Evolutionary conservation across 1,140 invertebrate species (phyloP), one percentile per base, ranked within the genome.

Genomic region (Zaprionus capensis): DNA sequence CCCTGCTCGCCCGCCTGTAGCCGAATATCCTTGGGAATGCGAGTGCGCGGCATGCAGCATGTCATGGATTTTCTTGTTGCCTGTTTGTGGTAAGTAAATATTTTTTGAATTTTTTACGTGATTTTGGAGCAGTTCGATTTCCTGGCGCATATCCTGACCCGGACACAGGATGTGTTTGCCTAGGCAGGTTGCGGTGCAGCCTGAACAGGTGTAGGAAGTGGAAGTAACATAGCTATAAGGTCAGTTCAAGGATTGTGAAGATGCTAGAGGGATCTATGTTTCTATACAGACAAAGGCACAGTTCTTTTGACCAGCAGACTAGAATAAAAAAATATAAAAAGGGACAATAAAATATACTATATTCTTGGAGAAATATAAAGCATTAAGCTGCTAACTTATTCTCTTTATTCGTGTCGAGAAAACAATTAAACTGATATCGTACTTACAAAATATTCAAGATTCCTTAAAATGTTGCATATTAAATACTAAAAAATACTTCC

Each of bases 21-120:
- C 78, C 83, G 74, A 87, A 87, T 87, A 87, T 87, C 84, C 84
- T 88, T 88, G 84, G 81, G 84, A 87, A 87, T 71, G 20, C 36
- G 51, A 66, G 44, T 56, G 12, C 26, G 22, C 34, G n/a, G 11
- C 11, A 44, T 56, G 44, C 41, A 34, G 57, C 41, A 26, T 44
- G 20, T 57, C 46, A 49, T 74, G 28, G 41, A 14, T 57, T 63
- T 64, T 46, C 63, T 41, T 22, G 9, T 7, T 49, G 31, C 36
- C 44, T 49, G 51, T 70, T 55, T 71, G 78, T 49, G 55, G 63
- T 51, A 65, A 55, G 76, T 80, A 85, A 85, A 85, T 79, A 86
- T 86, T 62, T 71, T 62, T 24, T 20, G 55, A 56, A 14, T 38
- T 70, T 56, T 87, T 87, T 87, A 87, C 84, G 84, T 88, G 84